A percentile compares a stretch with the other conserved stretches of the same genome.
Conservation (phyloP, 2,888 invertebrate genomes). For the Lasioglossum pauxillum region DNA sequence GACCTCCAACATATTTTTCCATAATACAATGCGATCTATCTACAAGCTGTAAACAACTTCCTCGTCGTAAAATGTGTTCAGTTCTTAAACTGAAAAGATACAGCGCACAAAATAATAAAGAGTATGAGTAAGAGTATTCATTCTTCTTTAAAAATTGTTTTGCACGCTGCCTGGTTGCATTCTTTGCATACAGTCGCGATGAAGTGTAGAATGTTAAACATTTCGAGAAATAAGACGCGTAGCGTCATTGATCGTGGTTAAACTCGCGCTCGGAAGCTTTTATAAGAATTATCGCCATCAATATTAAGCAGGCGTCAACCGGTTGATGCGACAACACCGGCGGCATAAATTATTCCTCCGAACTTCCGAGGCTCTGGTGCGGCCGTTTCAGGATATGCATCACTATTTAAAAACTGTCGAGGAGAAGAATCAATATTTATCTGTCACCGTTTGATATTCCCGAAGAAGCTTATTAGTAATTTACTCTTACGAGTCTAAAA, state of each 20-base stretch:
- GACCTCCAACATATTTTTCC: background rate
- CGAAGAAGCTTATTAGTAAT: background rate
- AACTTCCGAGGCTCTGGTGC: background rate
- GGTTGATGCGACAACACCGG: background rate
- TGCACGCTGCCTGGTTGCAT: background rate
- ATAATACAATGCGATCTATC: background rate
- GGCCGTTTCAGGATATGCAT: background rate
- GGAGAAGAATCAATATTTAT: background rate
- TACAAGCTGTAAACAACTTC: too few species aligned
- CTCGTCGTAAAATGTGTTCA: too few species aligned
- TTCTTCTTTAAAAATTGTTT: background rate
- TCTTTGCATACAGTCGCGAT: background rate
- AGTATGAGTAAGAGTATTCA: too few species aligned
- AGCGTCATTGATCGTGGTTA: background rate
- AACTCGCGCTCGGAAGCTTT: constrained; percentile 5
- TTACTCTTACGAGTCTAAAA: background rate
- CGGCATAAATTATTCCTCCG: constrained; percentile 9
- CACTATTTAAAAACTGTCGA: background rate
- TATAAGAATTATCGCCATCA: constrained; percentile 6
- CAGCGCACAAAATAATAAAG: background rate
- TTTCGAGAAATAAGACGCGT: background rate
- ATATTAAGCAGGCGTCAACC: constrained; percentile 29
- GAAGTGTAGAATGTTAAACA: background rate
- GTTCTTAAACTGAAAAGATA: too few species aligned
- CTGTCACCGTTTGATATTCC: background rate